Conservation (phyloP, 2,113 vertebrate genomes). For the Psammodynastes pulverulentus region DNA sequence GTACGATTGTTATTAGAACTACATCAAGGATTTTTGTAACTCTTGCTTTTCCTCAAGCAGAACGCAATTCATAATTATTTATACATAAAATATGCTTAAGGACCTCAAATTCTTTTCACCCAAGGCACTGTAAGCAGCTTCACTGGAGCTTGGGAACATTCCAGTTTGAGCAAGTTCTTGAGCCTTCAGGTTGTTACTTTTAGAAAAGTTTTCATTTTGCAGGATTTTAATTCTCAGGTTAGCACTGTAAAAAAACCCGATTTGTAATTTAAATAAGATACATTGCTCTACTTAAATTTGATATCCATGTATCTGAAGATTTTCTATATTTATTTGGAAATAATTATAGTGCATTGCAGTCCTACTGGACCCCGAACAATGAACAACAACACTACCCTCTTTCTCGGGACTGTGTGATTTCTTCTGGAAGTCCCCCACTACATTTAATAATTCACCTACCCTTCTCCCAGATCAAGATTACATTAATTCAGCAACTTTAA, state of each 20-base stretch:
- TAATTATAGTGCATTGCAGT: background rate
- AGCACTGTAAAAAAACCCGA: background rate
- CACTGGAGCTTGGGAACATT: background rate
- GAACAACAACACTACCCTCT: background rate
- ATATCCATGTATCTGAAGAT: background rate
- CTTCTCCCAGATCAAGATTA: background rate
- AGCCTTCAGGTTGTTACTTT: background rate
- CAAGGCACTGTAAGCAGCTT: background rate
- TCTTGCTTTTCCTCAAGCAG: constrained; percentile 19
- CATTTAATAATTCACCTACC: background rate
- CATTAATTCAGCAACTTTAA: background rate
- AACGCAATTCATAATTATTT: background rate
- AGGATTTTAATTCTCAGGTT: background rate
- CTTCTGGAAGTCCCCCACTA: background rate
- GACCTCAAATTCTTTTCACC: background rate
- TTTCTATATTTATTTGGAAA: background rate
- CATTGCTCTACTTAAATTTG: background rate
- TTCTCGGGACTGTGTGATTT: background rate
- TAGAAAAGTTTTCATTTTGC: background rate
- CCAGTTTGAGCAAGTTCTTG: background rate
- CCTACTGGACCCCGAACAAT: background rate
- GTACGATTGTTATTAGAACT: constrained; percentile 1
- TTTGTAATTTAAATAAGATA: background rate
- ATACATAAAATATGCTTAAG: background rate
- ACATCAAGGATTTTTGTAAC: background rate